phyloP scores from a whole-genome alignment of 2,113 vertebrate genomes.

The Collichthys lucidus region DNA sequence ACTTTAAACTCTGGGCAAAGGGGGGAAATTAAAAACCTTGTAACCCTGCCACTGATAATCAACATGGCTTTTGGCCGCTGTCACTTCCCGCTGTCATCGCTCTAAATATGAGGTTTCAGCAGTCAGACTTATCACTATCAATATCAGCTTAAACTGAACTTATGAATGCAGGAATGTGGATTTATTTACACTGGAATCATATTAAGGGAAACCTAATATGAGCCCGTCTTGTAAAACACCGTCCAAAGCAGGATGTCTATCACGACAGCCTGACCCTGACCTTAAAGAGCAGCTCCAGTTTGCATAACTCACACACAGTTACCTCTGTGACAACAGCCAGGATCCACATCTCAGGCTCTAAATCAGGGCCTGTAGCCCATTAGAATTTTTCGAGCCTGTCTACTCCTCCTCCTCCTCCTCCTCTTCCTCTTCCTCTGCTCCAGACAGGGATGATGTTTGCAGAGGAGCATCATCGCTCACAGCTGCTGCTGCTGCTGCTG shows the following conservation, averaged over 20 bases:
- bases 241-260: conserved; percentile 2
- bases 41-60: neutral
- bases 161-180: neutral
- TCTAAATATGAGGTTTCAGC: no score
- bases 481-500: neutral
- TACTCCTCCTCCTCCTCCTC: conserved; percentile 31
- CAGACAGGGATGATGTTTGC: conserved; percentile 60
- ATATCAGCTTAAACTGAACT: neutral
- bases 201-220: neutral
- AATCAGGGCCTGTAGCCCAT: conserved; percentile 45
- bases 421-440: conserved; percentile 35
- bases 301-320: conserved; percentile 32
- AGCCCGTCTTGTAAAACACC: neutral
- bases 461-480: conserved; percentile 63
- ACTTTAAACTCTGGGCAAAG: neutral
- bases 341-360: conserved; percentile 46
- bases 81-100: neutral
- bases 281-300: conserved; percentile 3
- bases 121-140: neutral
- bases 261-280: conserved; percentile 21
- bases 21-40: neutral
- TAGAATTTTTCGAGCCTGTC: conserved; percentile 15
- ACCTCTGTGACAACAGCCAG: conserved; percentile 1
- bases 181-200: neutral
- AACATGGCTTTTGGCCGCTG: neutral